Base-by-base conservation (phyloP, 2,113 vertebrate genomes). In the Egretta garzetta region DNA sequence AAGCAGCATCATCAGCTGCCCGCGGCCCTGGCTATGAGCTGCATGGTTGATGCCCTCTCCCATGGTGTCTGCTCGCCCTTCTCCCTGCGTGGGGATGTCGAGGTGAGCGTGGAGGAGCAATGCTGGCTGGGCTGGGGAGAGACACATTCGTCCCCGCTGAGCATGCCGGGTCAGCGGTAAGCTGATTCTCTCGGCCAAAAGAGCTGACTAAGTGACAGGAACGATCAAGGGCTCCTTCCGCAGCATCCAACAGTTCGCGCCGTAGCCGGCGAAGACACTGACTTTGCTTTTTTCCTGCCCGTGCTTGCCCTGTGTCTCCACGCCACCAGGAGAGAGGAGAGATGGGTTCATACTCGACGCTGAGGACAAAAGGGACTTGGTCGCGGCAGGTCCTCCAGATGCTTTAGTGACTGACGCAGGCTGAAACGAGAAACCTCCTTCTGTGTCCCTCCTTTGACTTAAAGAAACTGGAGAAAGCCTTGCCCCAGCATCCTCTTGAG, bases 171-270 rank as follows among this genome's bases (percentile, higher is more conserved):
- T 27, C 80, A 32, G 53, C 16, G 5, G 41, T 50, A 14, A 91
- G 58, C 84, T 17, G 91, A 80, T 32, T 72, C 76, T 27, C 33
- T 1, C 67, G 87, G 77, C 86, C 50, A 33, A 32, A 77, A 93
- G 81, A 82, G 94, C 94, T 95, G 93, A 96, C 87, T 90, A 89
- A 97, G 95, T 91, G 94, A 95, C 91, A 90, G 70, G 35, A 90
- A 58, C 23, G 0, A 86, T 95, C 95, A 74, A 79, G 90, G 83
- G 63, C 86, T 96, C 71, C 88, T 73, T 93, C 22, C 1, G 87
- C 81, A 73, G 93, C 87, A 45, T 62, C 89, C 89, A 41, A 39
- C 15, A 12, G 63, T 83, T 88, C 4, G 12, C 80, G 88, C 89
- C 1, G 27, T 13, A 68, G 94, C 88, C 0, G 11, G 2, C 28